phyloP scores from a whole-genome alignment of 2,797 vertebrate genomes.

The Ataeniobius toweri region DNA sequence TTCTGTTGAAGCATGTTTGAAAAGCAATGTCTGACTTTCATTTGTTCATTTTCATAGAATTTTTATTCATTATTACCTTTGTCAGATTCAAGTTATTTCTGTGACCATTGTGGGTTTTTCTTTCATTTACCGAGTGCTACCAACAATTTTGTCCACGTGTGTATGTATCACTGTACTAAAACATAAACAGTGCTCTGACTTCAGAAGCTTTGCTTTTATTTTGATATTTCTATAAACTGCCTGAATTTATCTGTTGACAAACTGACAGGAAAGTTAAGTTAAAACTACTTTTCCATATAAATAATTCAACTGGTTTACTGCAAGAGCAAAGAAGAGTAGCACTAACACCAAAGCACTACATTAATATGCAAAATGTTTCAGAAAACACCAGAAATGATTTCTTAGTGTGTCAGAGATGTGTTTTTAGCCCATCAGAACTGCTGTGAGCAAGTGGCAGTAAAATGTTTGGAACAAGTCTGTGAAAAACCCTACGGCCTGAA shows the following conservation, averaged over 20 bases:
- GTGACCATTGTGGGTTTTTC: no score
- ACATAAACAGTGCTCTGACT: neutral
- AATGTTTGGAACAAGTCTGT: conserved; percentile 19
- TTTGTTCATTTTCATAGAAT: no score
- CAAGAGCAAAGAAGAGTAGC: neutral
- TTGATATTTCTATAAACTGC: neutral
- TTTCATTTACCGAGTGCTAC: no score
- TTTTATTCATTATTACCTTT: no score
- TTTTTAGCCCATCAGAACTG: conserved; percentile 11
- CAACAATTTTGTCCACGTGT: no score
- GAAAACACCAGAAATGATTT: neutral
- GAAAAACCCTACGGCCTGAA: conserved; percentile 15
- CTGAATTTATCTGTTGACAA: neutral
- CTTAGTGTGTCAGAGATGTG: neutral
- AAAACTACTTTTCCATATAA: neutral
- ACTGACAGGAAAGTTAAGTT: neutral
- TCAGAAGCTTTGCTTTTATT: neutral
- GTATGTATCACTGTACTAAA: neutral
- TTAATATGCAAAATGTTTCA: neutral
- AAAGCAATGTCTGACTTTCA: no score
- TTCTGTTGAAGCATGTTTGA: no score
- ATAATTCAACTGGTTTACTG: neutral
- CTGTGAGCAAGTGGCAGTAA: neutral
- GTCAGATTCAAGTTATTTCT: no score
- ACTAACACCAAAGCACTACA: neutral